phyloP scores from a whole-genome alignment of 1,140 invertebrate genomes.

The Drosophila melanica region DNA sequence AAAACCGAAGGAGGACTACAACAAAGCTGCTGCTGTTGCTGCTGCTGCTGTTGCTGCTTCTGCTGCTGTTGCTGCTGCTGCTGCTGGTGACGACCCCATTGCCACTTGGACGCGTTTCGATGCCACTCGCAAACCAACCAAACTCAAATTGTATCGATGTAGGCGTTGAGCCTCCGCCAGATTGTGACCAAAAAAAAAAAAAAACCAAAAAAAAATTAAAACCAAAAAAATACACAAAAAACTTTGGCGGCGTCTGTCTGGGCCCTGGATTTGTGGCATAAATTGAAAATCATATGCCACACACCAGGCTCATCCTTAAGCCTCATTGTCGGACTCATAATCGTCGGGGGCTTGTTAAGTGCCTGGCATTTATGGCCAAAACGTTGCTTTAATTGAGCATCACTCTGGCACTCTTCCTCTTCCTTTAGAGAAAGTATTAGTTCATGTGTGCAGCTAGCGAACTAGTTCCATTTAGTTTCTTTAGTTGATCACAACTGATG shows the following conservation, averaged over 20 bases:
- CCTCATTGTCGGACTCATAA: conserved; percentile 38
- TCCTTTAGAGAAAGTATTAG: not conserved
- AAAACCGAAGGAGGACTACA: conserved; percentile 33
- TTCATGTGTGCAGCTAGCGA: not conserved
- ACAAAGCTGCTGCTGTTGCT: conserved; percentile 29
- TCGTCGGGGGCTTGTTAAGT: conserved; percentile 49
- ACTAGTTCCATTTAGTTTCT: not conserved
- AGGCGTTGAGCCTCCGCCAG: conserved; percentile 44
- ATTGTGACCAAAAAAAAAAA: conserved; percentile 19
- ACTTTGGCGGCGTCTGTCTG: conserved; percentile 42
- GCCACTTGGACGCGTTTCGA: conserved; percentile 46
- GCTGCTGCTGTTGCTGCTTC: conserved; percentile 15
- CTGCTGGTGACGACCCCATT: conserved; percentile 56
- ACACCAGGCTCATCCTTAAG: conserved; percentile 16
- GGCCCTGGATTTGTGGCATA: conserved; percentile 69
- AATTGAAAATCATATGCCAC: conserved; percentile 78
- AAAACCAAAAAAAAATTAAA: not conserved
- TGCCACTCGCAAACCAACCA: conserved; percentile 1
- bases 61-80: conserved; percentile 24
- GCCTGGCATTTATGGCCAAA: conserved; percentile 38
- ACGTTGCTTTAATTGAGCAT: conserved; percentile 47
- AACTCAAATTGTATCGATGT: conserved; percentile 25
- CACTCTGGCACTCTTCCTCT: not conserved
- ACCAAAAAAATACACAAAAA: not conserved
- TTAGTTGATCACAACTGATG: too few species aligned